phyloP scores from a whole-genome alignment of 2,888 invertebrate species.

The Willowsia nigromaculata region DNA sequence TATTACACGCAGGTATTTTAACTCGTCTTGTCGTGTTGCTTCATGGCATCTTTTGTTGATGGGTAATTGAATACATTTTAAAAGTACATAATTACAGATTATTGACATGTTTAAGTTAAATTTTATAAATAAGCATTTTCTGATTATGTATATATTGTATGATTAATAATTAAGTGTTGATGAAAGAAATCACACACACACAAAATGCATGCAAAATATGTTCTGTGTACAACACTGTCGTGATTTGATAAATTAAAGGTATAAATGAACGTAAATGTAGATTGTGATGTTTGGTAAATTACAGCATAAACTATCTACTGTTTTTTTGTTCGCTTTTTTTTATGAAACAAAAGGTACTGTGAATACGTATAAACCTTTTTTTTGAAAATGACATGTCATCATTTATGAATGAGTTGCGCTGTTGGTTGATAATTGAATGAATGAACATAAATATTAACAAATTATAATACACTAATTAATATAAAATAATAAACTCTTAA shows the following conservation, averaged over 20 bases:
- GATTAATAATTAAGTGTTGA: slow-evolving; percentile 21
- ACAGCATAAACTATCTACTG: no score
- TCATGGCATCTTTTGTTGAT: slow-evolving; percentile 51
- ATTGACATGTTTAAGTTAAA: background rate
- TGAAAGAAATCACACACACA: slow-evolving; percentile 24
- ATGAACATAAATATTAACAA: slow-evolving; percentile 4
- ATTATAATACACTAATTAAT: background rate
- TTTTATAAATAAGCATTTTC: slow-evolving; percentile 10
- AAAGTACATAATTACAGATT: slow-evolving; percentile 11
- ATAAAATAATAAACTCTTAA: background rate
- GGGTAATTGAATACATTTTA: slow-evolving; percentile 25
- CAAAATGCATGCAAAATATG: background rate
- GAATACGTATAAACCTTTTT: slow-evolving; percentile 15
- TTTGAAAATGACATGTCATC: background rate
- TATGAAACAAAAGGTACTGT: slow-evolving; percentile 32
- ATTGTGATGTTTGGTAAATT: no score
- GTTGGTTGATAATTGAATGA: background rate
- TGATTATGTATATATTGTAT: background rate
- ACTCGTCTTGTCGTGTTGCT: slow-evolving; percentile 18
- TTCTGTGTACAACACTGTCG: background rate
- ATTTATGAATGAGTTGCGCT: slow-evolving; percentile 14
- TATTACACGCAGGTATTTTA: background rate
- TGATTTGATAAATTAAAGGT: background rate
- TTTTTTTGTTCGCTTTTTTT: background rate
- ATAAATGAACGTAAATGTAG: background rate